Conservation (phyloP, 1,140 invertebrate species). For the Drosophila bipectinata region DNA sequence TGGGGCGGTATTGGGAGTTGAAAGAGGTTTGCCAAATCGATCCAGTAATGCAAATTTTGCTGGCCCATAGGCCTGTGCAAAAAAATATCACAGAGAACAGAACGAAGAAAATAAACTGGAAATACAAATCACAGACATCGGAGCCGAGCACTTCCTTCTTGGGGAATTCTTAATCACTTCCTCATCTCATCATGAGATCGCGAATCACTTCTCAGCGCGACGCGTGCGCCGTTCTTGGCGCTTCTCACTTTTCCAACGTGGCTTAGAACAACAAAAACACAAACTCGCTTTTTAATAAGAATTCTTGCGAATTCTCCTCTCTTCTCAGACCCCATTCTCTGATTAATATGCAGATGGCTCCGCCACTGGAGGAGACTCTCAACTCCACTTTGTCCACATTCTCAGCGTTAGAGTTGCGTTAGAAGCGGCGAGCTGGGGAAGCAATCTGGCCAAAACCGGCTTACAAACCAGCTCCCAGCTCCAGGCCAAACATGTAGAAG, state of each 20-base stretch:
- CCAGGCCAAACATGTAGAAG: constrained; percentile 57
- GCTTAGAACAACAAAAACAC: constrained; percentile 52
- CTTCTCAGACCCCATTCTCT: constrained; percentile 27
- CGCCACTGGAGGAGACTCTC: constrained; percentile 22
- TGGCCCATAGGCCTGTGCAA: constrained; percentile 40
- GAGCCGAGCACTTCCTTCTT: constrained; percentile 51
- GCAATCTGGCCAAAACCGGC: constrained; percentile 58
- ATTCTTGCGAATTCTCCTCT: constrained; percentile 72
- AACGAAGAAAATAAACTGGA: constrained; percentile 50
- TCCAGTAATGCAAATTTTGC: constrained; percentile 42
- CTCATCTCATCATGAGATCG: constrained; percentile 51
- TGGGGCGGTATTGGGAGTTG: constrained; percentile 1
- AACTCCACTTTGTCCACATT: constrained; percentile 31
- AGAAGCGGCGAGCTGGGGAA: constrained; percentile 40
- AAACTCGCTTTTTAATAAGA: constrained; percentile 80
- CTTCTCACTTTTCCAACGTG: constrained; percentile 73
- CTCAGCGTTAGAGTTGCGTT: constrained; percentile 71
- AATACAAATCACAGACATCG: constrained; percentile 55
- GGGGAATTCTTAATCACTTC: constrained; percentile 49
- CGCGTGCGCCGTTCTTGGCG: constrained; percentile 74
- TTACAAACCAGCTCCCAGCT: constrained; percentile 51
- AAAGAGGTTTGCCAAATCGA: constrained; percentile 19
- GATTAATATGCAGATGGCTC: constrained; percentile 55
- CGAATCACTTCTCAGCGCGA: constrained; percentile 41
- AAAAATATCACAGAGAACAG: constrained; percentile 6